Percentiles rank a stretch among this genome's conserved stretches.
Evolutionary conservation across 2,888 invertebrate genomes (phyloP).

Genomic region (Yponomeuta cagnagella): DNA sequence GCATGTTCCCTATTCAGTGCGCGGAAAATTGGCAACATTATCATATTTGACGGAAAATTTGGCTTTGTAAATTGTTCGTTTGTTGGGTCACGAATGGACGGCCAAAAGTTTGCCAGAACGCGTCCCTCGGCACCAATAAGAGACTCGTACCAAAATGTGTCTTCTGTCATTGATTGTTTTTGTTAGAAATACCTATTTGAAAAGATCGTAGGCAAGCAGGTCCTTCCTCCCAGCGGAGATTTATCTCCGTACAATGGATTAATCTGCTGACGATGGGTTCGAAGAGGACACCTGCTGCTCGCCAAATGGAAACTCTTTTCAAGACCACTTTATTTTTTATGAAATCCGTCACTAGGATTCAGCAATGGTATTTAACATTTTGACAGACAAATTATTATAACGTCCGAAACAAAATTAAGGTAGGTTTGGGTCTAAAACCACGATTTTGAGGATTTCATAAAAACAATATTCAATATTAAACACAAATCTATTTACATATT

Average conservation of each 20-base stretch:
- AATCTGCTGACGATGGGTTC: constrained; percentile 64
- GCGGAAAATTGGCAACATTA: constrained; percentile 3
- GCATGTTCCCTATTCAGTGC: constrained; percentile 4
- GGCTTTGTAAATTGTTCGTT: constrained; percentile 13
- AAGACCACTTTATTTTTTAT: constrained; percentile 28
- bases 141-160: constrained; percentile 9
- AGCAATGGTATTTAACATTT: neutral
- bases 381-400: neutral
- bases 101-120: constrained; percentile 8
- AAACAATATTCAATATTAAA: neutral
- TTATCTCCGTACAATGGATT: constrained; percentile 59
- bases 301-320: constrained; percentile 50
- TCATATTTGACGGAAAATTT: constrained; percentile 14
- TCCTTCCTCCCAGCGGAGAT: constrained; percentile 42
- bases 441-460: neutral
- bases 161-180: constrained; percentile 10
- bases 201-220: constrained; percentile 45
- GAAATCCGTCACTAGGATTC: constrained; percentile 14
- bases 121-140: constrained; percentile 12
- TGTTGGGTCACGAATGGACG: constrained; percentile 11
- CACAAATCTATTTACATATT: neutral
- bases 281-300: constrained; percentile 63
- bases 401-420: neutral
- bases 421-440: neutral
- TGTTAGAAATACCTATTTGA: constrained; percentile 20